phyloP scores from a whole-genome alignment of 2,888 invertebrate genomes.

The Ormyrus pomaceus region DNA sequence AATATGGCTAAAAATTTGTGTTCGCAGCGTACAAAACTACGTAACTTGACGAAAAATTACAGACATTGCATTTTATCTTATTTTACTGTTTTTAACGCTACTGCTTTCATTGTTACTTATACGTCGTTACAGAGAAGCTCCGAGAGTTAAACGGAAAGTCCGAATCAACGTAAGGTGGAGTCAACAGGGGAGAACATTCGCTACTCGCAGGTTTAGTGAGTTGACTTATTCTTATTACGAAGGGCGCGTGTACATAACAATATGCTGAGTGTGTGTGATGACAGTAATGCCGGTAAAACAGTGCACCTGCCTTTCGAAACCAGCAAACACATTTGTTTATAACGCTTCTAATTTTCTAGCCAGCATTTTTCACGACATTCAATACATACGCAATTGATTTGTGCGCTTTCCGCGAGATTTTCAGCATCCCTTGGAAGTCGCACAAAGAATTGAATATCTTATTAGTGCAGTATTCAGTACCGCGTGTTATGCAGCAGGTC shows the following conservation, averaged over 20 bases:
- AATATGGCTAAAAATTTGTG: constrained; percentile 43
- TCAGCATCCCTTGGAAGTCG: background rate
- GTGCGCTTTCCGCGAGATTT: background rate
- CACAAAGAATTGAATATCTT: constrained; percentile 21
- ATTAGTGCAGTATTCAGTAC: background rate
- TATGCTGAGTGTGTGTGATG: constrained; percentile 1
- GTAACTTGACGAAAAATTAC: constrained; percentile 37
- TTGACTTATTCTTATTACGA: background rate
- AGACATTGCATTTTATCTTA: constrained; percentile 27
- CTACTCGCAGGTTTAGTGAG: constrained; percentile 12
- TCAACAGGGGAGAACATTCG: constrained; percentile 8
- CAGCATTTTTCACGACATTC: constrained; percentile 11
- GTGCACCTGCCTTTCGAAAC: constrained; percentile 10
- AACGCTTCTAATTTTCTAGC: constrained; percentile 13
- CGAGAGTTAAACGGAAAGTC: background rate
- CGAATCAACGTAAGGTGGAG: background rate
- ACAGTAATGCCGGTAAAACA: constrained; percentile 39
- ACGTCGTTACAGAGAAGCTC: constrained; percentile 5
- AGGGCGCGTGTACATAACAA: constrained; percentile 20
- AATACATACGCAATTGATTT: constrained; percentile 32
- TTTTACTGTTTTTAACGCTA: constrained; percentile 18
- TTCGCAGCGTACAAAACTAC: constrained; percentile 43
- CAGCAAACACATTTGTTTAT: constrained; percentile 42
- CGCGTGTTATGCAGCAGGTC: constrained; percentile 14
- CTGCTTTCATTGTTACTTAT: constrained; percentile 12